phyloP scores from a whole-genome alignment of 2,888 invertebrate genomes.

The Dastarcus helophoroides region DNA sequence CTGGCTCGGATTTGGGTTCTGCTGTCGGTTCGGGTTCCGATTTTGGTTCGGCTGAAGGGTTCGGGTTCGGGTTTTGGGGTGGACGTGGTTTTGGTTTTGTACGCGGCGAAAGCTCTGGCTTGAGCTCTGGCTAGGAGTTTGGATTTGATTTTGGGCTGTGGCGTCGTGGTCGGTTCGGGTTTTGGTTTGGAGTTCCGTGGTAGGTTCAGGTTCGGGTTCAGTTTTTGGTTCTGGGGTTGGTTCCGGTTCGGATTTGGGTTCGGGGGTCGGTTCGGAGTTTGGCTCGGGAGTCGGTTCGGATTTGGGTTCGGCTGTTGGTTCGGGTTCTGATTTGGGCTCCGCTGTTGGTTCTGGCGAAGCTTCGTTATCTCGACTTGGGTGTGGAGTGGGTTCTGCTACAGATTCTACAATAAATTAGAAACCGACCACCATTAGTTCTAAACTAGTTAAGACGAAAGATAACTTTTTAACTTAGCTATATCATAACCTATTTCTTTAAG shows the following conservation, averaged over 20 bases:
- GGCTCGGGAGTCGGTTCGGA: constrained; percentile 35
- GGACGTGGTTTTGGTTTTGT: constrained; percentile 39
- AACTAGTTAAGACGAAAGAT: no score
- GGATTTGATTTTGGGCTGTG: constrained; percentile 24
- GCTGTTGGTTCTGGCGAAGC: constrained; percentile 35
- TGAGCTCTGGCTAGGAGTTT: constrained; percentile 29
- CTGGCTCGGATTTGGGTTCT: constrained; percentile 36
- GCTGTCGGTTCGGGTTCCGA: constrained; percentile 29
- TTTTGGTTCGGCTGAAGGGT: constrained; percentile 32
- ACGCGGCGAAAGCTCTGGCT: constrained; percentile 32
- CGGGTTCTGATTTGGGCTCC: constrained; percentile 28
- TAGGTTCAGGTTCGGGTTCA: constrained; percentile 29
- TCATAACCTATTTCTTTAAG: no score
- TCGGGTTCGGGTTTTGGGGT: constrained; percentile 31
- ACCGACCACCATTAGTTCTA: constrained; percentile 30
- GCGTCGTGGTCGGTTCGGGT: constrained; percentile 12
- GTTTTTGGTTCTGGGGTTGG: constrained; percentile 33
- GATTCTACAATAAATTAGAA: constrained; percentile 26
- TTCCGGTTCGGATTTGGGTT: constrained; percentile 34
- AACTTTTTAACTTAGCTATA: no score
- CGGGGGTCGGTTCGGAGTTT: constrained; percentile 37
- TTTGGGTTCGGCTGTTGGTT: constrained; percentile 35
- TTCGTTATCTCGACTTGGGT: constrained; percentile 32
- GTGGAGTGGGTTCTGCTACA: constrained; percentile 29
- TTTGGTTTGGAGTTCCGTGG: constrained; percentile 30